phyloP scores from a whole-genome alignment of 2,888 invertebrate genomes.

The Cheilosia vernalis region DNA sequence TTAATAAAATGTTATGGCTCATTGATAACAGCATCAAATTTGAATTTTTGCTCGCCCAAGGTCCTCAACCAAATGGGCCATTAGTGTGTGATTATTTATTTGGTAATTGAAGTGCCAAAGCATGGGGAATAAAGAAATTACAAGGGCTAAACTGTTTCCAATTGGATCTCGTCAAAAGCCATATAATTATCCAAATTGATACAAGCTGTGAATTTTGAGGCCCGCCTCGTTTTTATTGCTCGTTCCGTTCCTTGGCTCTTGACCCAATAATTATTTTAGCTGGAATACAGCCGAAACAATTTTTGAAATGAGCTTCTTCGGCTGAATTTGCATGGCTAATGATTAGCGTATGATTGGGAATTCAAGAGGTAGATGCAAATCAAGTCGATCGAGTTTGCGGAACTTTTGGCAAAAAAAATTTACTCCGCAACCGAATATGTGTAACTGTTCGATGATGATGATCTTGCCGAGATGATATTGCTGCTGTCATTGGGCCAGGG shows the following conservation, averaged over 20 bases:
- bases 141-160: constrained; percentile 45
- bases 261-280: constrained; percentile 68
- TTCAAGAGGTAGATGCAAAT: constrained; percentile 41
- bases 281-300: constrained; percentile 23
- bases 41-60: constrained; percentile 12
- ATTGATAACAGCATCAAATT: constrained; percentile 25
- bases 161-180: constrained; percentile 2
- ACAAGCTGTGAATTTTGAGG: constrained; percentile 41
- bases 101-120: constrained; percentile 51
- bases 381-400: constrained; percentile 29
- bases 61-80: not conserved
- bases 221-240: not conserved
- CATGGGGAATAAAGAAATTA: constrained; percentile 66
- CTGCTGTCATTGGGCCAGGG: not conserved
- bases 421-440: not conserved
- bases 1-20: constrained; percentile 22
- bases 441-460: constrained; percentile 25
- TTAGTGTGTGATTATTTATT: constrained; percentile 6
- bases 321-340: constrained; percentile 66
- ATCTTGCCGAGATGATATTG: constrained; percentile 9
- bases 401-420: constrained; percentile 35
- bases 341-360: constrained; percentile 54
- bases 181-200: constrained; percentile 62
- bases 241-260: constrained; percentile 10
- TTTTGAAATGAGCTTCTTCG: constrained; percentile 17